These are phyloP conservation scores for Lepeophtheirus salmonis DNA, from an alignment of 1,140 invertebrate species.

Conservation along the genomic window DNA sequence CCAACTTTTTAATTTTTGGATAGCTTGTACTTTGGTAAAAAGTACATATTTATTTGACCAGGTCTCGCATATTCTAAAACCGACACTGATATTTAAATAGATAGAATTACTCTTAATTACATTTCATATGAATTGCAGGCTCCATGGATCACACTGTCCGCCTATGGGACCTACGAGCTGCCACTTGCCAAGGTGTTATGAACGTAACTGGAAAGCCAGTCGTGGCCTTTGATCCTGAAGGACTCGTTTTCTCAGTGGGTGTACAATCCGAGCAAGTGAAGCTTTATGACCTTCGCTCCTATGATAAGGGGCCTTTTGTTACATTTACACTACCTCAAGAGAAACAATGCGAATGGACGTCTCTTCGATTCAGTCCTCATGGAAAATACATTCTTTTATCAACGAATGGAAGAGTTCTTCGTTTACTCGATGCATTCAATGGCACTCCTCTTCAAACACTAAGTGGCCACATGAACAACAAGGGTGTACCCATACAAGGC, in stretches of 20 bases:
- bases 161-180: constrained; percentile 87
- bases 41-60: too few relatives aligned
- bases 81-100: too few relatives aligned
- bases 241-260: constrained; percentile 91
- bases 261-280: constrained; percentile 89
- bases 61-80: too few relatives aligned
- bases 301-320: constrained; percentile 93
- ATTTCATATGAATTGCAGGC: too few relatives aligned
- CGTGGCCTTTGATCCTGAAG: constrained; percentile 94
- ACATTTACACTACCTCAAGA: constrained; percentile 89
- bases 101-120: too few relatives aligned
- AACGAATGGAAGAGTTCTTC: constrained; percentile 83
- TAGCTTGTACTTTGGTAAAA: too few relatives aligned
- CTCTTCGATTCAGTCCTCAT: constrained; percentile 87
- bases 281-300: constrained; percentile 74
- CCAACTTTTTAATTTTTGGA: too few relatives aligned
- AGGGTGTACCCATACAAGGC: constrained; percentile 76
- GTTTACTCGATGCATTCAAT: constrained; percentile 87
- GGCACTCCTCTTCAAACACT: constrained; percentile 87
- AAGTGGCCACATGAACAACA: constrained; percentile 69
- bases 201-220: constrained; percentile 86
- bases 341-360: constrained; percentile 87
- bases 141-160: constrained; percentile 89
- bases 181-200: constrained; percentile 94
- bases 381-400: constrained; percentile 92